Conservation (phyloP, 2,113 vertebrate species). For the Rostratula benghalensis region DNA sequence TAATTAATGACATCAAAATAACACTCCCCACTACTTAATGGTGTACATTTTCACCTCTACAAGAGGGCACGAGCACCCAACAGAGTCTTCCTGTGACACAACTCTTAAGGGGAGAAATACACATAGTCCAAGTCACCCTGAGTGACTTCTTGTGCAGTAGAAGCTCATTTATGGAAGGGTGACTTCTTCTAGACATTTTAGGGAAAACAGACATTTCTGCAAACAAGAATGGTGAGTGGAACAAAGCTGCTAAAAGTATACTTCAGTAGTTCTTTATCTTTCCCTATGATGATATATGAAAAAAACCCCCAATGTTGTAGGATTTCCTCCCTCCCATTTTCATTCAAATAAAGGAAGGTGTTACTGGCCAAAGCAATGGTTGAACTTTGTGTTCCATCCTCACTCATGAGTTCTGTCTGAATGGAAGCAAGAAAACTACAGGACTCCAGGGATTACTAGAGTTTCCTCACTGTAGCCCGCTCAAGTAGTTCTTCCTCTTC, state of each 20-base stretch:
- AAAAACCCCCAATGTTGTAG: background rate
- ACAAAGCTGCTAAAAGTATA: background rate
- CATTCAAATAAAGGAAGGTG: background rate
- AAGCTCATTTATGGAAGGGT: background rate
- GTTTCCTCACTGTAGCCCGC: background rate
- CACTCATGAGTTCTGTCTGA: background rate
- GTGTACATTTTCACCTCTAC: background rate
- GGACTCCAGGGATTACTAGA: background rate
- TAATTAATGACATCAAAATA: background rate
- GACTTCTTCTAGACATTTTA: background rate
- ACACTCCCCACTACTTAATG: background rate
- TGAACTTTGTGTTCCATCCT: background rate
- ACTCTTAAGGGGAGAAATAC: background rate
- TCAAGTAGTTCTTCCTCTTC: background rate
- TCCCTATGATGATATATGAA: background rate
- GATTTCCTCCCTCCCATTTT: background rate
- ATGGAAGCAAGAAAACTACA: background rate
- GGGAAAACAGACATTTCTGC: background rate
- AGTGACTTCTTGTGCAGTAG: background rate
- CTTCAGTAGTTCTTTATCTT: background rate
- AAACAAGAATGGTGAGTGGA: background rate
- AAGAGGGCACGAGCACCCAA: background rate
- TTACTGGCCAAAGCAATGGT: background rate
- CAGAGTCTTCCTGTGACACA: background rate
- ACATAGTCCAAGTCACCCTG: background rate